Evolutionary conservation across 2,113 vertebrate genomes (phyloP).

Genomic region (Hippocampus barbouri): DNA sequence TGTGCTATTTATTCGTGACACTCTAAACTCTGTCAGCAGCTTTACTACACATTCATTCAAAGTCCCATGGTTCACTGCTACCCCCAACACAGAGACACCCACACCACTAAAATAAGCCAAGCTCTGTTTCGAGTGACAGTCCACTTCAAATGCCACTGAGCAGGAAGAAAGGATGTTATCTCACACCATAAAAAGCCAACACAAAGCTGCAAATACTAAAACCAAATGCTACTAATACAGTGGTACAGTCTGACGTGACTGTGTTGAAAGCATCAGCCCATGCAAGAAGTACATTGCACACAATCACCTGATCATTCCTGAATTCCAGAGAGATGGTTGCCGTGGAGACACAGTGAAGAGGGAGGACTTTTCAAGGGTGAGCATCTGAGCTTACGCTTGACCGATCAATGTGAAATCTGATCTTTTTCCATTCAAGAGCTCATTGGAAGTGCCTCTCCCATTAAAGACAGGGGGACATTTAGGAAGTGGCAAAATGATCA

Average conservation of each 20-base stretch:
- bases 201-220: conserved; percentile 12
- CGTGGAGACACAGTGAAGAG: conserved; percentile 32
- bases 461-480: conserved; percentile 1
- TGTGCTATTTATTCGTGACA: conserved; percentile 42
- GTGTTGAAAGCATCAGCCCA: conserved; percentile 1
- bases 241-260: neutral
- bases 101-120: conserved; percentile 52
- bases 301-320: conserved; percentile 35
- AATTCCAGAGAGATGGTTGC: conserved; percentile 32
- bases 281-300: conserved; percentile 32
- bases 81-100: neutral
- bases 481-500: neutral
- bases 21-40: conserved; percentile 54
- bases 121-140: conserved; percentile 28
- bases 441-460: conserved; percentile 7
- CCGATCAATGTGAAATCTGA: conserved; percentile 43
- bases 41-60: conserved; percentile 37
- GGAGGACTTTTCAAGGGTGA: conserved; percentile 3
- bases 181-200: neutral
- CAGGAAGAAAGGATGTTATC: conserved; percentile 25
- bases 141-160: conserved; percentile 48
- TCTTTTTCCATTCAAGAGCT: conserved; percentile 34
- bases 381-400: conserved; percentile 26
- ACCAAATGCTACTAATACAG: neutral
- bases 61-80: conserved; percentile 15